Base-by-base conservation (phyloP, 1,140 invertebrate species). In the Mya arenaria region DNA sequence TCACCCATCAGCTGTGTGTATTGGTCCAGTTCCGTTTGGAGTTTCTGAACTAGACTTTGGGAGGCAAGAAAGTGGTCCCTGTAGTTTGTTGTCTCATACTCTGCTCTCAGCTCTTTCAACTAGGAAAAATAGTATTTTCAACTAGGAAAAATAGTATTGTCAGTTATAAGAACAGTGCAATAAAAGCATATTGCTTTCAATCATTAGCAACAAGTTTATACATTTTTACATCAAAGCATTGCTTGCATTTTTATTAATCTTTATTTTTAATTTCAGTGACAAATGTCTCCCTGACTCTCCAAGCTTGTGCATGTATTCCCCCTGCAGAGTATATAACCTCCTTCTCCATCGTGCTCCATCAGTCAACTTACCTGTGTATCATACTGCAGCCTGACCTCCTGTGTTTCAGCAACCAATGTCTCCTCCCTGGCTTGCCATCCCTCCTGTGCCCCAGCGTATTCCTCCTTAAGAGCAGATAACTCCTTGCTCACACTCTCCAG, bases 21-120 rank as follows among this genome's bases (percentile, higher is more conserved):
- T 23, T 74, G 4, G 19, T 74, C 56, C 44, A 74, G 13, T 17
- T 74, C 72, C 39, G 55, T 58, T 28, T 74, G 55, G 15, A 74
- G 56, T 44, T 74, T 37, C 32, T 41, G 32, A 5, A 74, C 72
- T 39, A 74, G 72, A 32, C 63, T 60, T 58, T 74, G 72, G 3
- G 72, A 74, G 8, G 72, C 55, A 2, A 28, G n/a, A 30, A 74
- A 74, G 63, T 74, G 72, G 19, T 62, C 56, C n/a, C 25, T 6
- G 36, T 74, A 74, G 32, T 74, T 58, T n/a, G 41, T 60, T n/a
- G 56, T 74, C 25, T 60, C 72, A 44, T 74, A 74, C 55, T 74
- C 72, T n/a, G 32, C 72, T 32, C 52, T 60, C n/a, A 74, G 34
- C 23, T 62, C 8, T 6, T 1, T 30, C 1, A 74, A 39, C 72